These are phyloP conservation scores for Peromyscus maniculatus DNA, from an alignment of 2,113 vertebrate species.

Conservation along the genomic window DNA sequence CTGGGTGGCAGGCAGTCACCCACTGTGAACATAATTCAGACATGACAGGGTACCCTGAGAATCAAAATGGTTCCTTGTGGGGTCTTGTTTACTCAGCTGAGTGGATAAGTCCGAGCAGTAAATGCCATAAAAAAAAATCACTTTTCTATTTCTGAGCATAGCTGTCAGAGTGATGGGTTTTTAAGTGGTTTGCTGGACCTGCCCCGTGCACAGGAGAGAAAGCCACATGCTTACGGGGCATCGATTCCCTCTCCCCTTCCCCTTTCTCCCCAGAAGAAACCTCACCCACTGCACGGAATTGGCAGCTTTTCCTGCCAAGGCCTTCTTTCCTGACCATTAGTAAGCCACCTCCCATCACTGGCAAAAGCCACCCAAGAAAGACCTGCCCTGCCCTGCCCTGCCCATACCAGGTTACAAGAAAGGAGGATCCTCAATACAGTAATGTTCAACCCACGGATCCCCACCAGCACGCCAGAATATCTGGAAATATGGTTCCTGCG, in stretches of 20 bases:
- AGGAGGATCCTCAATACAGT: not conserved
- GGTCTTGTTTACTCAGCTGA: not conserved
- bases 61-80: rapidly evolving
- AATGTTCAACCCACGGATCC: rapidly evolving
- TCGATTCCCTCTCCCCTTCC: not conserved
- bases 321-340: not conserved
- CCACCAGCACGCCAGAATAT: not conserved
- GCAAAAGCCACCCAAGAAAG: not conserved
- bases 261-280: not conserved
- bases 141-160: slow-evolving; percentile 41
- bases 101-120: slow-evolving; percentile 25
- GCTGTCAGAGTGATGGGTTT: not conserved
- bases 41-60: rapidly evolving
- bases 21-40: not conserved
- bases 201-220: rapidly evolving
- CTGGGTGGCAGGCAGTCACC: not conserved
- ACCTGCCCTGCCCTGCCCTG: not conserved
- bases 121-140: slow-evolving; percentile 15
- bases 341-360: rapidly evolving
- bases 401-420: not conserved
- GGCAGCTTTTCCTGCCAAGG: not conserved
- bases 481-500: not conserved
- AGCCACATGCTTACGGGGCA: rapidly evolving
- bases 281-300: rapidly evolving
- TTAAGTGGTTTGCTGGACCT: not conserved